Conservation (phyloP, 2,113 vertebrate species). For the Spea bombifrons region DNA sequence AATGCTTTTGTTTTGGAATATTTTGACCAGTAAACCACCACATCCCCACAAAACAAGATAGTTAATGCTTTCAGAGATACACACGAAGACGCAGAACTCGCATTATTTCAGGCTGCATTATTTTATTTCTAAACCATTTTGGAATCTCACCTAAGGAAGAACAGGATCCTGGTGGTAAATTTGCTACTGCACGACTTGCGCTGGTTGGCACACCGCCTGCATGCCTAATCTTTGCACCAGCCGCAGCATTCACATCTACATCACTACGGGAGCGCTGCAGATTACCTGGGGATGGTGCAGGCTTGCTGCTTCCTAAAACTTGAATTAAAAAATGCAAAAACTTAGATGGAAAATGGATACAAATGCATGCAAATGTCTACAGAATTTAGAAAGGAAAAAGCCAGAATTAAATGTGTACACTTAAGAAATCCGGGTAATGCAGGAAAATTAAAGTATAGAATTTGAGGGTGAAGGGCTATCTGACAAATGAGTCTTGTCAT, state of each 20-base stretch:
- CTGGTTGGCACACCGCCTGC: constrained; percentile 63
- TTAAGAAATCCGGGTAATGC: too few species aligned
- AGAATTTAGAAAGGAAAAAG: background rate
- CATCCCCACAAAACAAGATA: too few species aligned
- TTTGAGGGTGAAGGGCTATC: too few species aligned
- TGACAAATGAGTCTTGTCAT: too few species aligned
- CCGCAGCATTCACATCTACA: constrained; percentile 90
- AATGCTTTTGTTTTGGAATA: too few species aligned
- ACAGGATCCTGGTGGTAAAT: constrained; percentile 81
- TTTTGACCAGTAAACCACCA: too few species aligned
- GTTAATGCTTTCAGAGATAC: too few species aligned
- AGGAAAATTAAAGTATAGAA: too few species aligned
- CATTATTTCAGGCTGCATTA: too few species aligned
- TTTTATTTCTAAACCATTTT: background rate
- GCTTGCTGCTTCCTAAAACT: constrained; percentile 76
- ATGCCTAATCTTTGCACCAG: constrained; percentile 84
- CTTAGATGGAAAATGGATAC: background rate
- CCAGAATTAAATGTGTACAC: too few species aligned
- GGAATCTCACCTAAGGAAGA: constrained; percentile 82
- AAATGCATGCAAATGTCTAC: too few species aligned
- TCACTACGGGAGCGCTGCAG: constrained; percentile 93
- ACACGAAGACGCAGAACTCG: too few species aligned
- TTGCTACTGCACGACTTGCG: constrained; percentile 69
- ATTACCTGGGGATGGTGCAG: constrained; percentile 68
- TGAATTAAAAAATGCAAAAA: constrained; percentile 14